A percentile compares a stretch with the other conserved stretches of the same genome.
These are phyloP conservation scores for Salticus scenicus DNA, from an alignment of 2,888 invertebrate genomes.

Conservation along the genomic window DNA sequence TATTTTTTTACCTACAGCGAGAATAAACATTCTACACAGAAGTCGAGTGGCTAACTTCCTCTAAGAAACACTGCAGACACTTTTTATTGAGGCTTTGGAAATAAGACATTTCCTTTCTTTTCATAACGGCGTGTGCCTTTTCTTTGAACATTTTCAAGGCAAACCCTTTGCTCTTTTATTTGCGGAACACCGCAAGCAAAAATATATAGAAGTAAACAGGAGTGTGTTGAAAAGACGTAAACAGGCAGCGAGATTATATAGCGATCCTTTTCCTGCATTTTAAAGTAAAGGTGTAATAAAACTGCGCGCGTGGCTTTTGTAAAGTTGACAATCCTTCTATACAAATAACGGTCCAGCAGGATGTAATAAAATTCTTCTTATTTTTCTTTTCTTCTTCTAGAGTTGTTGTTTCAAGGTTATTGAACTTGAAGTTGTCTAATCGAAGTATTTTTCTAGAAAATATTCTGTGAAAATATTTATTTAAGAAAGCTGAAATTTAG, in stretches of 20 bases:
- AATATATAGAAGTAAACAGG: not conserved
- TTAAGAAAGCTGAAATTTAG: too few relatives aligned
- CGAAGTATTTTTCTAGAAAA: too few relatives aligned
- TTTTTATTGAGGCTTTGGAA: not conserved
- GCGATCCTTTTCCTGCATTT: not conserved
- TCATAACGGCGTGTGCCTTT: not conserved
- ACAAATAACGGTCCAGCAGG: not conserved
- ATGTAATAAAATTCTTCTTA: not conserved
- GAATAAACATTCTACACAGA: not conserved
- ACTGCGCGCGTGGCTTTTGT: not conserved
- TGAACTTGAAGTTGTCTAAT: not conserved
- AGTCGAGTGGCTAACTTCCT: not conserved
- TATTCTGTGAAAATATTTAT: too few relatives aligned
- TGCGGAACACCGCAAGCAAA: not conserved
- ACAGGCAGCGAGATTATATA: not conserved
- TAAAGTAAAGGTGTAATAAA: not conserved
- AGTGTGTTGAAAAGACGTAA: not conserved
- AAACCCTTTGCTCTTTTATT: slow-evolving; percentile 1
- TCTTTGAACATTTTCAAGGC: not conserved
- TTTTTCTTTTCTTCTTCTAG: too few relatives aligned
- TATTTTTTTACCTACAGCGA: not conserved
- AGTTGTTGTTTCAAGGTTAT: not conserved
- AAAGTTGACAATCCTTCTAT: not conserved
- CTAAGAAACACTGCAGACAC: not conserved
- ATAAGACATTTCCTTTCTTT: not conserved